Base-by-base conservation (phyloP, 2,888 invertebrate genomes). In the Drosophila kanekoi region DNA sequence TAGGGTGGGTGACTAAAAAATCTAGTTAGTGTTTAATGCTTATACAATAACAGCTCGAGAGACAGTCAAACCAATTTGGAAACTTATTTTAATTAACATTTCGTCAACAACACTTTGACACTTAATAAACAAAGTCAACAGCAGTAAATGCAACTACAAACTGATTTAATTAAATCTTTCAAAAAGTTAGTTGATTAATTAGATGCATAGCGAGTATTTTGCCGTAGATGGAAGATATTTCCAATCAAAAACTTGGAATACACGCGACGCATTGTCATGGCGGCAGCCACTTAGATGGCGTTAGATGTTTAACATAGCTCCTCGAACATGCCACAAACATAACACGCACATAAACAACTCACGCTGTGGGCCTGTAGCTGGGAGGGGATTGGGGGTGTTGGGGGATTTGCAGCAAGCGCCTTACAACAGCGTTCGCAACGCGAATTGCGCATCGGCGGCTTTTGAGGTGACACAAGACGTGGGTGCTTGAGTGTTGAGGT, bases 401-500 rank as follows among this genome's bases (percentile, higher is more conserved):
- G 43, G n/a, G 14, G 18, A 43, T 80, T 45, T 71, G 53, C 35
- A 48, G 60, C 63, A 47, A 66, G 59, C 63, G 62, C 43, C 61
- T 74, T 71, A 76, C 61, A 65, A 37, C 45, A 45, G 47, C 57
- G 61, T 65, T 54, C 47, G 66, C 57, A 71, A 18, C 67, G 66
- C 61, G 72, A 82, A 87, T 71, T 87, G 72, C 81, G 60, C 72
- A 81, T 81, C 81, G 61, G 65, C 68, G 81, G 81, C 84, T 81
- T 87, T 87, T 84, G 81, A 87, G 84, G 81, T 70, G 66, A 77
- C 57, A 63, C 68, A 64, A 49, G 54, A 40, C 40, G 40, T 40
- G 20, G 53, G 20, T 54, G 45, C 67, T 53, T 57, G 71, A 58
- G 69, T 56, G 57, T 48, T 60, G 28, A 47, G 49, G 47, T 54